These are phyloP conservation scores for Emberiza fucata DNA, from an alignment of 2,113 vertebrate species.

Conservation along the genomic window DNA sequence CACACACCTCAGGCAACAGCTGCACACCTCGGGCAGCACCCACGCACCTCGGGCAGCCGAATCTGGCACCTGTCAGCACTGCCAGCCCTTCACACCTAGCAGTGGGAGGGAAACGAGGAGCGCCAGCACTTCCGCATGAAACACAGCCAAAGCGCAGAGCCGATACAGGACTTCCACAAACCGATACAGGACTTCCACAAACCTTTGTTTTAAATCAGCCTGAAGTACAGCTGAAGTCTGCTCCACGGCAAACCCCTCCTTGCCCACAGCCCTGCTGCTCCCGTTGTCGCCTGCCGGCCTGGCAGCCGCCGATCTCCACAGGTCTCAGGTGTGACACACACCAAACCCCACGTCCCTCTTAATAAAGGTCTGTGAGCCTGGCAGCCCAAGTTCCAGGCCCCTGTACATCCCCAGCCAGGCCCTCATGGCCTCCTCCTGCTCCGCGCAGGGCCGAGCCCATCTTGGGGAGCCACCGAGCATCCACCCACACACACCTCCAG, in stretches of 20 bases:
- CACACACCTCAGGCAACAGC: too few species aligned
- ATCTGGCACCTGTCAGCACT: rapidly evolving
- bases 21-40: too few species aligned
- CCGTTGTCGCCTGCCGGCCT: not conserved
- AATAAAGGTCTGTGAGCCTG: rapidly evolving
- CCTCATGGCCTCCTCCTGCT: not conserved
- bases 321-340: not conserved
- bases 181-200: not conserved
- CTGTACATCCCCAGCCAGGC: not conserved
- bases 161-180: not conserved
- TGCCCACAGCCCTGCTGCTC: not conserved
- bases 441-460: rapidly evolving
- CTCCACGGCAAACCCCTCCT: not conserved
- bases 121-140: not conserved
- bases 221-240: not conserved
- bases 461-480: not conserved
- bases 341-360: not conserved
- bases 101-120: not conserved
- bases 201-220: not conserved
- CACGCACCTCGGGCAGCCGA: not conserved
- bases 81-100: rapidly evolving
- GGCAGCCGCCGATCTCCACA: not conserved
- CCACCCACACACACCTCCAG: not conserved
- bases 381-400: not conserved
- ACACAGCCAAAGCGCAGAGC: not conserved